A percentile compares a stretch with the other conserved stretches of the same genome.
Conservation (phyloP, 1,140 invertebrate genomes). For the Thaumatotibia leucotreta region DNA sequence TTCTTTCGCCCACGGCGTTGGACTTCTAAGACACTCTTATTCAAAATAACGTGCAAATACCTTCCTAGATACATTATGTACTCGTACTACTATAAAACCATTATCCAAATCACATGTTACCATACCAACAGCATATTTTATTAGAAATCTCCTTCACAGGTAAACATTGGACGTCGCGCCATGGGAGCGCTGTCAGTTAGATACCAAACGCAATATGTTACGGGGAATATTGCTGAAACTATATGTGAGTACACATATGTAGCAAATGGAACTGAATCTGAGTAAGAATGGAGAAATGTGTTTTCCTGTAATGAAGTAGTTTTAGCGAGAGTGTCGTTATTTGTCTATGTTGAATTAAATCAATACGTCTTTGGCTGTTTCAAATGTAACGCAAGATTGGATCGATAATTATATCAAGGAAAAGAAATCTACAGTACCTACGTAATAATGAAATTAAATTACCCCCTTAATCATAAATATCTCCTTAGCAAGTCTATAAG, state of each 20-base stretch:
- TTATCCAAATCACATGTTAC: too few relatives aligned
- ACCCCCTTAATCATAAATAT: too few relatives aligned
- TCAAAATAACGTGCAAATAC: too few relatives aligned
- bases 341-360: not conserved
- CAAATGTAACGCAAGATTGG: not conserved
- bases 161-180: slow-evolving; percentile 48
- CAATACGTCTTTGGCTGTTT: not conserved
- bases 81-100: too few relatives aligned
- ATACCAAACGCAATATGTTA: slow-evolving; percentile 16
- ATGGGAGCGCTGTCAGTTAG: slow-evolving; percentile 59
- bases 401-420: too few relatives aligned
- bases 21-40: too few relatives aligned
- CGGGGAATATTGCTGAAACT: slow-evolving; percentile 16
- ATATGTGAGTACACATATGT: slow-evolving; percentile 4
- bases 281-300: not conserved
- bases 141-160: slow-evolving; percentile 18
- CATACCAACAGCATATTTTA: not conserved
- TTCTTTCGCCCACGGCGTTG: too few relatives aligned
- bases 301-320: not conserved
- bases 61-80: too few relatives aligned
- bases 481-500: too few relatives aligned
- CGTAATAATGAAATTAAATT: too few relatives aligned
- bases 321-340: not conserved
- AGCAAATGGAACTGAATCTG: not conserved
- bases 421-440: too few relatives aligned